Conservation (phyloP, 2,113 vertebrate species). For the Notiomystis cincta region DNA sequence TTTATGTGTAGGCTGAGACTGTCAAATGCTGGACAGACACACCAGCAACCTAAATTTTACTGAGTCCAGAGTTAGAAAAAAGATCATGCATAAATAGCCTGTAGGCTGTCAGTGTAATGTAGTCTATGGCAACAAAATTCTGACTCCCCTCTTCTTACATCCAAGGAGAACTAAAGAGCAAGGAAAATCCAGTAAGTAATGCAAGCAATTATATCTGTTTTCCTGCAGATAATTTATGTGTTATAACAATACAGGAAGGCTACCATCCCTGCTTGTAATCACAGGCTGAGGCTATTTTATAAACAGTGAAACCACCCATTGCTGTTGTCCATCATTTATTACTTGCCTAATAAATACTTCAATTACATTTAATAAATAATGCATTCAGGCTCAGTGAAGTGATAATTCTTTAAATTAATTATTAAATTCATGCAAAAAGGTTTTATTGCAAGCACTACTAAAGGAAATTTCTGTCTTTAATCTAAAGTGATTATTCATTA, state of each 20-base stretch:
- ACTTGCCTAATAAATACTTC: slow-evolving; percentile 79
- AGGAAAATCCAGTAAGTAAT: background rate
- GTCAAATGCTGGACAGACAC: background rate
- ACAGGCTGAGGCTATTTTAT: slow-evolving; percentile 46
- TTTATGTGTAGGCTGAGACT: background rate
- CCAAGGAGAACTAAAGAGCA: background rate
- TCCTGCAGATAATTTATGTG: slow-evolving; percentile 17
- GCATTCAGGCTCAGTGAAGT: slow-evolving; percentile 69
- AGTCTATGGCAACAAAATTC: background rate
- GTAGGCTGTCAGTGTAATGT: background rate
- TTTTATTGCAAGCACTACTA: slow-evolving; percentile 70
- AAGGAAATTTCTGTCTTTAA: slow-evolving; percentile 73
- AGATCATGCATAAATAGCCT: background rate
- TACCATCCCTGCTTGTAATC: slow-evolving; percentile 57
- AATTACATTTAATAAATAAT: slow-evolving; percentile 83
- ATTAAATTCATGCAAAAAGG: slow-evolving; percentile 74
- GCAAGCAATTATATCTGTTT: background rate
- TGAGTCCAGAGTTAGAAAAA: background rate
- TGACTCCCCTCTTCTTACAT: background rate
- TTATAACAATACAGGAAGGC: background rate
- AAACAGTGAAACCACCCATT: slow-evolving; percentile 43
- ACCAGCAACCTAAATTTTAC: background rate
- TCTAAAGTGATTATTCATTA: slow-evolving; percentile 76
- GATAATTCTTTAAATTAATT: slow-evolving; percentile 80
- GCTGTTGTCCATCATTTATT: slow-evolving; percentile 72